A percentile compares a stretch with the other conserved stretches of the same genome.
Evolutionary conservation across 1,140 invertebrate species (phyloP).

Genomic region (Pseudomyrmex gracilis): DNA sequence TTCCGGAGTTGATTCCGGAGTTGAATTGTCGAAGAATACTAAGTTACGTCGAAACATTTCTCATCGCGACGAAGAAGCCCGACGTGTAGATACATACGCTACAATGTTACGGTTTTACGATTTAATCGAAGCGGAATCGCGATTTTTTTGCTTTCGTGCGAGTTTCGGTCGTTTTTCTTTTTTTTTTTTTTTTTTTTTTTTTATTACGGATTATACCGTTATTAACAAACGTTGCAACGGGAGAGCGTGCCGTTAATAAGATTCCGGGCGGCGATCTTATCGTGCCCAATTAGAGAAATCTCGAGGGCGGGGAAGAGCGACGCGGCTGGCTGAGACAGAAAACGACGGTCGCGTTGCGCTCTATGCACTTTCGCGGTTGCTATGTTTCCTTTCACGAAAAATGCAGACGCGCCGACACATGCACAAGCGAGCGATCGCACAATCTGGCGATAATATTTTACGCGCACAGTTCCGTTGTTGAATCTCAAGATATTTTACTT

Average conservation of each 20-base stretch:
- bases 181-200: conserved; percentile 2
- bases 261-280: conserved; percentile 53
- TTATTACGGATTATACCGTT: conserved; percentile 9
- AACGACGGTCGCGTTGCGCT: conserved; percentile 25
- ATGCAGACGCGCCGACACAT: neutral
- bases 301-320: conserved; percentile 11
- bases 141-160: neutral
- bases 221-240: conserved; percentile 30
- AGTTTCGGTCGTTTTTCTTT: conserved; percentile 5
- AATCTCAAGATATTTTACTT: conserved; percentile 21
- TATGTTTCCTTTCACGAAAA: neutral
- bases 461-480: neutral
- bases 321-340: conserved; percentile 34
- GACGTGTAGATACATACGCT: neutral
- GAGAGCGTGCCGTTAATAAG: conserved; percentile 24
- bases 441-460: neutral
- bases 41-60: neutral
- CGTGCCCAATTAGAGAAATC: conserved; percentile 54
- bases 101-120: too few relatives aligned
- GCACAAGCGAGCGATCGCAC: neutral
- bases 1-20: neutral
- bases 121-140: too few relatives aligned
- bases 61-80: neutral
- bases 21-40: neutral
- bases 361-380: conserved; percentile 17